phyloP scores from a whole-genome alignment of 2,888 invertebrate species.

The Ennomos fuscantarius region DNA sequence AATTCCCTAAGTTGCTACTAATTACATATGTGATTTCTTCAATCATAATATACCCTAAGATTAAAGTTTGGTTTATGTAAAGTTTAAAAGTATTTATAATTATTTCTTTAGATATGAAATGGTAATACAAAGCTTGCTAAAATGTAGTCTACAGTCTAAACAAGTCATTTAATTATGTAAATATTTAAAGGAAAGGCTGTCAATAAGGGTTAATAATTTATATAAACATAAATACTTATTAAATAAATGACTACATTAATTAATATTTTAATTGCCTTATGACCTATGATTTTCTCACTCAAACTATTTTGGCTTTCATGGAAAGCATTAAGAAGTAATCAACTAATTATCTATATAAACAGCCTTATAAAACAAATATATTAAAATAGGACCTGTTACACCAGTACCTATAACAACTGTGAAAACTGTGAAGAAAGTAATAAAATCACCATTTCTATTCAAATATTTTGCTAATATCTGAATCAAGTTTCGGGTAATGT shows the following conservation, averaged over 20 bases:
- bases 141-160: no score
- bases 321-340: no score
- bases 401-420: constrained; percentile 91
- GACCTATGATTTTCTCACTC: constrained; percentile 5
- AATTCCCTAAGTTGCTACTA: constrained; percentile 15
- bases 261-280: no score
- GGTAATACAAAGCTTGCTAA: no score
- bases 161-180: no score
- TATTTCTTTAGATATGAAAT: neutral
- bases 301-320: neutral
- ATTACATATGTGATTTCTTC: neutral
- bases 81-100: neutral
- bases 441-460: constrained; percentile 85
- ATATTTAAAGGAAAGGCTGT: no score
- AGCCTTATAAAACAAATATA: constrained; percentile 76
- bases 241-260: no score
- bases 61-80: neutral
- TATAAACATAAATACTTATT: no score
- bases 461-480: constrained; percentile 85
- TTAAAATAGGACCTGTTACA: constrained; percentile 87
- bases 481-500: constrained; percentile 90
- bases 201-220: no score
- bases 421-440: constrained; percentile 83
- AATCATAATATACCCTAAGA: no score
- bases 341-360: constrained; percentile 56